phyloP scores from a whole-genome alignment of 2,888 invertebrate genomes.

The Apodemia duryi region DNA sequence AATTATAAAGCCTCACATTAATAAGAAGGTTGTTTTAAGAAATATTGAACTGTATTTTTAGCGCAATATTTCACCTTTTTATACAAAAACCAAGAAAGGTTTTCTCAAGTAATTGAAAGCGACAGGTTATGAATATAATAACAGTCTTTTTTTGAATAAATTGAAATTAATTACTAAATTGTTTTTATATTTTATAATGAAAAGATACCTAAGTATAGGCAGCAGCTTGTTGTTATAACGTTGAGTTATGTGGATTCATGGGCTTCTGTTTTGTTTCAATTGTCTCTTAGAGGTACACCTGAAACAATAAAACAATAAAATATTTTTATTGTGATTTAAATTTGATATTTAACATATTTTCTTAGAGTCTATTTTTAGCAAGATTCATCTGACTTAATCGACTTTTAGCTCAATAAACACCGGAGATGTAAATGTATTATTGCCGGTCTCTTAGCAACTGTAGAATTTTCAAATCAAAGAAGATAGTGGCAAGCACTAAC shows the following conservation, averaged over 20 bases:
- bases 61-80: background rate
- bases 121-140: background rate
- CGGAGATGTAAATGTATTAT: too few relatives aligned
- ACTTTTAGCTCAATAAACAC: background rate
- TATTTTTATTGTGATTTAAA: conserved; percentile 11
- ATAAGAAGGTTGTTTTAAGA: too few relatives aligned
- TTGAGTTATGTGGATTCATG: conserved; percentile 51
- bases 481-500: too few relatives aligned
- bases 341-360: background rate
- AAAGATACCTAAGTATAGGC: conserved; percentile 61
- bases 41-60: background rate
- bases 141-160: background rate
- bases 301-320: conserved; percentile 50
- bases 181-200: background rate
- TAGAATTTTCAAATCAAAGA: too few relatives aligned
- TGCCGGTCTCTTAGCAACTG: too few relatives aligned
- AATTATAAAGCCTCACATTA: too few relatives aligned
- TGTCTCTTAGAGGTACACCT: conserved; percentile 41
- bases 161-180: conserved; percentile 13
- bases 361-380: background rate
- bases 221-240: conserved; percentile 67
- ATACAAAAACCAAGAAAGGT: background rate
- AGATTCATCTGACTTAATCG: background rate
- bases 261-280: conserved; percentile 38
- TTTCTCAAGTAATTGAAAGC: background rate